phyloP scores from a whole-genome alignment of 2,113 vertebrate species.

The Etheostoma cragini region DNA sequence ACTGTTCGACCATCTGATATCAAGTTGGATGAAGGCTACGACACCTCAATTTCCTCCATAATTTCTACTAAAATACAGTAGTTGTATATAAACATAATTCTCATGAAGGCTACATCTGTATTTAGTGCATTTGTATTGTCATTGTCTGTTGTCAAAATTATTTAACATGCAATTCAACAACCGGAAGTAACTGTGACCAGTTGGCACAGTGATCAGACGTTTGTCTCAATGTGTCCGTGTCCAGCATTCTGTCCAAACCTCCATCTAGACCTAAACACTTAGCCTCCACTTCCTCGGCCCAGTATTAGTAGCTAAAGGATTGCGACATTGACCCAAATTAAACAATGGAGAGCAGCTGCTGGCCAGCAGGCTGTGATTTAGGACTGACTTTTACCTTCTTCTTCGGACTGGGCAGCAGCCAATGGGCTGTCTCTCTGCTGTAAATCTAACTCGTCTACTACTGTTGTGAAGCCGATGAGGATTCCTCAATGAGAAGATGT shows the following conservation, averaged over 20 bases:
- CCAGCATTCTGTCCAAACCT: background rate
- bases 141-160: background rate
- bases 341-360: slow-evolving; percentile 21
- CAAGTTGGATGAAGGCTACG: background rate
- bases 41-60: background rate
- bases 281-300: slow-evolving; percentile 28
- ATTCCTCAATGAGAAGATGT: slow-evolving; percentile 21
- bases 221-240: slow-evolving; percentile 17
- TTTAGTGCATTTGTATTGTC: background rate
- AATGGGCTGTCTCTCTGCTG: background rate
- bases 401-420: background rate
- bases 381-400: slow-evolving; percentile 27
- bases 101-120: too few relatives aligned
- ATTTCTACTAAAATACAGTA: background rate
- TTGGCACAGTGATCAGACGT: background rate
- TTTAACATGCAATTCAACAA: background rate
- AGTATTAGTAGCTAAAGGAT: slow-evolving; percentile 19
- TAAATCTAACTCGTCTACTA: slow-evolving; percentile 25
- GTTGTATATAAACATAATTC: background rate
- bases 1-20: background rate
- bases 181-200: slow-evolving; percentile 27
- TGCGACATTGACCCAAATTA: slow-evolving; percentile 27
- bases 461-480: background rate
- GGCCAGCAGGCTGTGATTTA: slow-evolving; percentile 16
- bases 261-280: slow-evolving; percentile 15